Evolutionary conservation across 2,888 invertebrate genomes (phyloP), one percentile per base, ranked within the genome.

Genomic region (Apotomis turbidana): DNA sequence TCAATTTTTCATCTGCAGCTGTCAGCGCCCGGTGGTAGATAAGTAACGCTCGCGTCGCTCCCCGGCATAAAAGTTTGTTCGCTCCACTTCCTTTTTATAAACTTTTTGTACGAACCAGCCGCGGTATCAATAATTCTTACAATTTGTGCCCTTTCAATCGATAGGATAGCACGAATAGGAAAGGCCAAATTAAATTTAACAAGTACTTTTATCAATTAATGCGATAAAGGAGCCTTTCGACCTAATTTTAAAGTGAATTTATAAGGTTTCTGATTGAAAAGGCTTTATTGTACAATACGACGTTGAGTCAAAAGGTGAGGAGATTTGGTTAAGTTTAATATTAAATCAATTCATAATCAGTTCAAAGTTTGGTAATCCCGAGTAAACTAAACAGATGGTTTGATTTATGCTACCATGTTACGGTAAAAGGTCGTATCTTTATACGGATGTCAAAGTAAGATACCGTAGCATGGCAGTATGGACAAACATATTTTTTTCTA

Each of bases 1-100:
- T 93, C 93, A 93, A 93, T 93, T 93, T 93, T 93, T 93, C 93
- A 93, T 93, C 91, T 93, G 93, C 90, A 90, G 88, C 93, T 91
- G 92, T 93, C 93, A 91, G 92, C 91, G 85, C 87, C 85, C 88
- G 86, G 87, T 83, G 87, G 87, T 84, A 92, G 93, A 93, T 93
- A 93, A 92, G 92, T 93, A 92, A 92, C 91, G 89, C 83, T 85
- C 87, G 86, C 87, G 87, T 83, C 85, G 85, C 86, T 87, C 87
- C 86, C 87, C 83, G 85, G 86, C 85, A 87, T 86, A 90, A 92
- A 92, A 88, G 92, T 93, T 93, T 90, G 91, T 87, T 86, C 88
- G 91, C 89, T 89, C 90, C 85, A 90, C 89, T 91, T 91, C 90
- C 90, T 88, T 91, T 71, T 91, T 90, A 89, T 87, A 90, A 91